Evolutionary conservation across 2,113 vertebrate genomes (phyloP).

Genomic region (Pluvianellus socialis): DNA sequence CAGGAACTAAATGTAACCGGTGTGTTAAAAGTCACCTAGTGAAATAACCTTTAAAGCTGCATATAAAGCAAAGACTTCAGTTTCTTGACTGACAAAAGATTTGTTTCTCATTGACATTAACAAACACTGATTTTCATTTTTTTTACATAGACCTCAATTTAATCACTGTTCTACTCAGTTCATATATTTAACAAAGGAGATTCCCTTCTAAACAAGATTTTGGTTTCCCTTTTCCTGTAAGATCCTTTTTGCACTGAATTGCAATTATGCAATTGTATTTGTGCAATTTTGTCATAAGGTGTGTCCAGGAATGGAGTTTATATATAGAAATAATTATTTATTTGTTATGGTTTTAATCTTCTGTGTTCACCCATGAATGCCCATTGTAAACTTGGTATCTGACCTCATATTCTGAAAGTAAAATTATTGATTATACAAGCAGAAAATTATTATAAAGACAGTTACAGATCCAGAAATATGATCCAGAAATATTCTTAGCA

Average conservation of each 20-base stretch:
- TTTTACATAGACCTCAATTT: background rate
- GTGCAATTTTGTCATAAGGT: background rate
- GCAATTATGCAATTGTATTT: background rate
- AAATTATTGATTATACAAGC: background rate
- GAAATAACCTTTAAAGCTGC: background rate
- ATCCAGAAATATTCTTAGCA: background rate
- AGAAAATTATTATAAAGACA: background rate
- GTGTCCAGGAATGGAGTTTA: background rate
- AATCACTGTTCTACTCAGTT: background rate
- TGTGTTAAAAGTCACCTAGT: background rate
- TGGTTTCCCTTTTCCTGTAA: background rate
- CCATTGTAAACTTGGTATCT: background rate
- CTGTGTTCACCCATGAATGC: background rate
- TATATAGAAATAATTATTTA: background rate
- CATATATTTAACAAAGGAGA: background rate
- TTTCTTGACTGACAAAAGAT: background rate
- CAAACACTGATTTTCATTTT: background rate
- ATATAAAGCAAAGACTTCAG: background rate
- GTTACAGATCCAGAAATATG: background rate
- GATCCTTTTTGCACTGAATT: background rate
- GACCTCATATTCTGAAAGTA: background rate
- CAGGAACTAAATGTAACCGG: background rate
- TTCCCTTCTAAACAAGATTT: background rate
- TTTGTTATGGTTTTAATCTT: background rate
- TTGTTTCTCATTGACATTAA: background rate